Percentiles rank a stretch among this genome's conserved stretches.
Conservation (phyloP, 2,113 vertebrate species). For the Nibea albiflora region DNA sequence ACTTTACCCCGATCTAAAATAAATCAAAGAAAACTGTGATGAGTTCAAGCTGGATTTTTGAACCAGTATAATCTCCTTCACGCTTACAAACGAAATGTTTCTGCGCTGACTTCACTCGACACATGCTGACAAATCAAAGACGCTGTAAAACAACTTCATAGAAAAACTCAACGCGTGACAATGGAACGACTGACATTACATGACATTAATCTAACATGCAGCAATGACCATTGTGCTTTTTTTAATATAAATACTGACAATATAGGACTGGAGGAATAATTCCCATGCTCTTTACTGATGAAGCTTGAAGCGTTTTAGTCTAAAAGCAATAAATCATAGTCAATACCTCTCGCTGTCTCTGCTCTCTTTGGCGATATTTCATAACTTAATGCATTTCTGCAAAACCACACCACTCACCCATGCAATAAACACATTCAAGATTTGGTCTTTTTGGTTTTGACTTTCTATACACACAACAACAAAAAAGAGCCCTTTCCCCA, state of each 20-base stretch:
- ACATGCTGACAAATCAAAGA: not conserved
- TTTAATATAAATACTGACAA: not conserved
- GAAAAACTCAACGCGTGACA: not conserved
- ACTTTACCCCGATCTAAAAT: not conserved
- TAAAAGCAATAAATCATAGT: conserved; percentile 7
- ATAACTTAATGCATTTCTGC: conserved; percentile 28
- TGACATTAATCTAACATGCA: not conserved
- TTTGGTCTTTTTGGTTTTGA: conserved; percentile 50
- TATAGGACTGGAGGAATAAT: not conserved
- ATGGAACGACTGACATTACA: not conserved
- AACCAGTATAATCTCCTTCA: not conserved
- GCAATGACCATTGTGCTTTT: not conserved
- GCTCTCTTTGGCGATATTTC: not conserved
- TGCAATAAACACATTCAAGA: conserved; percentile 34
- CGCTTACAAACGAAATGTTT: not conserved
- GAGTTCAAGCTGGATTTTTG: not conserved
- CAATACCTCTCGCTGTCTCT: not conserved
- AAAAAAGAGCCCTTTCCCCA: conserved; percentile 17
- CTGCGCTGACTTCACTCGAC: not conserved
- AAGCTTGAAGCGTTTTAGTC: conserved; percentile 11
- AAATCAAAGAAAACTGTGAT: not conserved
- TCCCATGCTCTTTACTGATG: not conserved
- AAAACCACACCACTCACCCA: conserved; percentile 23
- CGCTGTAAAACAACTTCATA: not conserved
- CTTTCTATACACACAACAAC: conserved; percentile 31